Conservation (phyloP, 2,888 invertebrate genomes). For the Tuberolachnus salignus region DNA sequence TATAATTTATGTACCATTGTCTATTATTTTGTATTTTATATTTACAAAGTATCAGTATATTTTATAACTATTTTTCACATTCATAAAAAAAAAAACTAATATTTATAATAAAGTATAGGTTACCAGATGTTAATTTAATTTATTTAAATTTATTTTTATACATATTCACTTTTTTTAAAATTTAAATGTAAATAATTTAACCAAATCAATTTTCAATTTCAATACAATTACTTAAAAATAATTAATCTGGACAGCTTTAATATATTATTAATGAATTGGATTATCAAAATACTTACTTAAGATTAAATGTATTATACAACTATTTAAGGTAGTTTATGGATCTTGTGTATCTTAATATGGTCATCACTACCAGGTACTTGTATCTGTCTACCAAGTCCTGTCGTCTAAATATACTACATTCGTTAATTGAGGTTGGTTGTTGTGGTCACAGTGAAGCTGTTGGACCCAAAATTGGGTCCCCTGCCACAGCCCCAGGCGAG, state of each 20-base stretch:
- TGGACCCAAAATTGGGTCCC: slow-evolving; percentile 58
- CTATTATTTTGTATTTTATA: too few relatives aligned
- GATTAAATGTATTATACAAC: background rate
- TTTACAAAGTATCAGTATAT: too few relatives aligned
- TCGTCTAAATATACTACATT: slow-evolving; percentile 36
- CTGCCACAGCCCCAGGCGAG: slow-evolving; percentile 57
- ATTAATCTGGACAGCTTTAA: background rate
- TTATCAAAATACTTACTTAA: background rate
- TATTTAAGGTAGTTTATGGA: slow-evolving; percentile 1
- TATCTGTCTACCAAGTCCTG: slow-evolving; percentile 49
- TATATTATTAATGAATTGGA: slow-evolving; percentile 19
- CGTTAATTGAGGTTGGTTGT: slow-evolving; percentile 51
- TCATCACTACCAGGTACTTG: slow-evolving; percentile 50
- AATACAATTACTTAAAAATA: background rate
- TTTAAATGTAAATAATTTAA: background rate
- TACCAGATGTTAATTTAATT: background rate
- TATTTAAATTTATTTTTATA: too few relatives aligned
- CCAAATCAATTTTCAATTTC: background rate
- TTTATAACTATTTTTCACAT: too few relatives aligned
- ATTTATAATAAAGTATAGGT: background rate
- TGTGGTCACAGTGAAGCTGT: slow-evolving; percentile 62
- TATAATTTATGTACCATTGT: too few relatives aligned
- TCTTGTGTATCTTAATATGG: slow-evolving; percentile 22
- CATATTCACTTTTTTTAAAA: too few relatives aligned
- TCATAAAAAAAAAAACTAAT: too few relatives aligned